phyloP scores from a whole-genome alignment of 2,888 invertebrate genomes.

The Epistrophe eligans region DNA sequence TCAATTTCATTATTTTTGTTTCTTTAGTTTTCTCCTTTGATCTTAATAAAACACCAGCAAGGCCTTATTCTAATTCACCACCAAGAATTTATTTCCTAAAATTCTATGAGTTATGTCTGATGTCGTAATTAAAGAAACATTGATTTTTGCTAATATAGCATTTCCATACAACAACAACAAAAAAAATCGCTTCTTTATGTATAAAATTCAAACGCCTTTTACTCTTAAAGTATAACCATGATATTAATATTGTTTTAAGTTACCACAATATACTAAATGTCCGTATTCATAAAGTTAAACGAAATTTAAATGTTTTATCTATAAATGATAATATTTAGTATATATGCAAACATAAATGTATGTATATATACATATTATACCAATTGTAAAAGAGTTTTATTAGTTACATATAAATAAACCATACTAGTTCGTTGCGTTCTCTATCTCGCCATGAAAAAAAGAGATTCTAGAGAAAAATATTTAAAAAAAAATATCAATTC shows the following conservation, averaged over 20 bases:
- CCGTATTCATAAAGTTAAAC: constrained; percentile 48
- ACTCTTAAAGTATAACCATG: constrained; percentile 38
- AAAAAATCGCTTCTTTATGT: constrained; percentile 34
- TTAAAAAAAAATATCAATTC: constrained; percentile 39
- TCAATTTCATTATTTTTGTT: neutral
- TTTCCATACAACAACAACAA: neutral
- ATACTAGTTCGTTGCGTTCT: constrained; percentile 49
- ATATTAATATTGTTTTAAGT: constrained; percentile 44
- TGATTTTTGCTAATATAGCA: neutral
- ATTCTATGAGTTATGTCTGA: neutral
- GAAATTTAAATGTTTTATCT: constrained; percentile 45
- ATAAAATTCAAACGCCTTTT: constrained; percentile 42
- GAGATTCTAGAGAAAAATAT: constrained; percentile 31
- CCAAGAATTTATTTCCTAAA: neutral
- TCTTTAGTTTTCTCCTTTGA: neutral
- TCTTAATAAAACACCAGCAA: constrained; percentile 16
- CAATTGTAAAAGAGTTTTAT: constrained; percentile 51
- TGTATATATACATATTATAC: constrained; percentile 34
- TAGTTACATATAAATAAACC: constrained; percentile 48
- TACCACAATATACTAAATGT: constrained; percentile 45
- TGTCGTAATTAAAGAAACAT: neutral
- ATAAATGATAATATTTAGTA: constrained; percentile 20
- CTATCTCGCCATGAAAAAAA: constrained; percentile 37
- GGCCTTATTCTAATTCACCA: constrained; percentile 24
- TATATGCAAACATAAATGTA: neutral